phyloP scores from a whole-genome alignment of 2,113 vertebrate species.

The Sterrhoptilus dennistouni region DNA sequence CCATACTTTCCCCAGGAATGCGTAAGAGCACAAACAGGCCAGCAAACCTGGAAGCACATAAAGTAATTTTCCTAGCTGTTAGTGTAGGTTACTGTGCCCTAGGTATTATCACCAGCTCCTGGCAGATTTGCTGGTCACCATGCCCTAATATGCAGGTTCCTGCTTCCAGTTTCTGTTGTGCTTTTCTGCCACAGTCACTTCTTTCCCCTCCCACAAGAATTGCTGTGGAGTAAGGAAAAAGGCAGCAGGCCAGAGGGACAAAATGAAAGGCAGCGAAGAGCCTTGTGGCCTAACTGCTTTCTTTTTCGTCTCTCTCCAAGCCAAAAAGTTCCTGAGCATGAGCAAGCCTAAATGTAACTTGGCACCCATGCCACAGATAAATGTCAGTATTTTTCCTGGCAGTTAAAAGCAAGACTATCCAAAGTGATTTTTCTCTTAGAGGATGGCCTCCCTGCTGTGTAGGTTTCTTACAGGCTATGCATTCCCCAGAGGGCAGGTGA shows the following conservation, averaged over 20 bases:
- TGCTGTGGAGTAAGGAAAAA: not conserved
- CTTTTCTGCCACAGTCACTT: not conserved
- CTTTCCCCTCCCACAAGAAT: not conserved
- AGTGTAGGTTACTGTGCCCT: not conserved
- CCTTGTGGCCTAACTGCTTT: not conserved
- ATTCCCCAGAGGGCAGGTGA: not conserved
- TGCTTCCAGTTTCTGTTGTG: constrained; percentile 42
- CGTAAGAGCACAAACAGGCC: not conserved
- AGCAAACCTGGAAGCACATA: not conserved
- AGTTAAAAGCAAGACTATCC: not conserved
- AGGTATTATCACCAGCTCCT: not conserved
- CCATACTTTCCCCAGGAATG: not conserved
- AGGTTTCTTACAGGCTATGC: not conserved
- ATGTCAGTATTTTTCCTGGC: not conserved
- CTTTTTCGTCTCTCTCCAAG: not conserved
- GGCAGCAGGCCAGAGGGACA: not conserved
- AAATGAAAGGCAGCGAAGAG: not conserved
- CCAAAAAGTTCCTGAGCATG: not conserved
- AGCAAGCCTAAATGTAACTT: not conserved
- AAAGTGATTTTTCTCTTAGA: not conserved
- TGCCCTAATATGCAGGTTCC: not conserved
- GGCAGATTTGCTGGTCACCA: not conserved
- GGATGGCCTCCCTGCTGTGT: not conserved
- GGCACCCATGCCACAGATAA: not conserved
- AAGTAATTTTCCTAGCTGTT: not conserved